phyloP scores from a whole-genome alignment of 2,113 vertebrate genomes.

The Peromyscus californicus region DNA sequence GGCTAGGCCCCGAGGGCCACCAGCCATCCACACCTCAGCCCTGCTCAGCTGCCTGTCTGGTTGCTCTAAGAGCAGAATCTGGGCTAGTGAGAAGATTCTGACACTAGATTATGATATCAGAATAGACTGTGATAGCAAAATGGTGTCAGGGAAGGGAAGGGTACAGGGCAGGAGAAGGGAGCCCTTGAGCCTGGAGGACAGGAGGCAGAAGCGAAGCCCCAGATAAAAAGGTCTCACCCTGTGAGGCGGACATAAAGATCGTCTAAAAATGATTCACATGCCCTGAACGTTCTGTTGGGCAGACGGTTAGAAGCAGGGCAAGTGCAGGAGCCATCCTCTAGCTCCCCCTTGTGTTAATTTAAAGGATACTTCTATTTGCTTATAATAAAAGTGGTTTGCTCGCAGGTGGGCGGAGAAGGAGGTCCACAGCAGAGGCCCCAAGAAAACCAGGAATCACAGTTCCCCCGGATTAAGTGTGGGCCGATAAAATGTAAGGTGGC shows the following conservation, averaged over 20 bases:
- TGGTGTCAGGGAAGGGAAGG: neutral
- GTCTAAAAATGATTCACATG: neutral
- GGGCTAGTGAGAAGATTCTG: neutral
- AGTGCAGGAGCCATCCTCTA: neutral
- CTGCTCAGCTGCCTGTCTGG: neutral
- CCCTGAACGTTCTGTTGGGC: neutral
- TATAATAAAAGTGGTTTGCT: neutral
- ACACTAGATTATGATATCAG: slow-evolving; percentile 67
- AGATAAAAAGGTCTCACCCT: neutral
- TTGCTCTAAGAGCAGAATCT: slow-evolving; percentile 41
- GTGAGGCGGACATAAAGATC: neutral
- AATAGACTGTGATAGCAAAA: slow-evolving; percentile 70
- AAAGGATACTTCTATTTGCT: slow-evolving; percentile 25
- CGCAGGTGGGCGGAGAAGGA: neutral
- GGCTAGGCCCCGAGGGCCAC: slow-evolving; percentile 53
- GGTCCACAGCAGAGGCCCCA: neutral
- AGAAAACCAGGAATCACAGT: neutral
- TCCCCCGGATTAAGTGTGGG: neutral
- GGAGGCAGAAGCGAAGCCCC: too few relatives aligned
- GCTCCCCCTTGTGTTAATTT: slow-evolving; percentile 60
- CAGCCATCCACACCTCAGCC: neutral
- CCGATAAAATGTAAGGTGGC: neutral
- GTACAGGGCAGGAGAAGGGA: neutral
- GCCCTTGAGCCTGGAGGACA: too few relatives aligned
- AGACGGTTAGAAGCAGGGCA: neutral